These are phyloP conservation scores for Lepas anatifera DNA, from an alignment of 2,888 invertebrate genomes.

Conservation along the genomic window DNA sequence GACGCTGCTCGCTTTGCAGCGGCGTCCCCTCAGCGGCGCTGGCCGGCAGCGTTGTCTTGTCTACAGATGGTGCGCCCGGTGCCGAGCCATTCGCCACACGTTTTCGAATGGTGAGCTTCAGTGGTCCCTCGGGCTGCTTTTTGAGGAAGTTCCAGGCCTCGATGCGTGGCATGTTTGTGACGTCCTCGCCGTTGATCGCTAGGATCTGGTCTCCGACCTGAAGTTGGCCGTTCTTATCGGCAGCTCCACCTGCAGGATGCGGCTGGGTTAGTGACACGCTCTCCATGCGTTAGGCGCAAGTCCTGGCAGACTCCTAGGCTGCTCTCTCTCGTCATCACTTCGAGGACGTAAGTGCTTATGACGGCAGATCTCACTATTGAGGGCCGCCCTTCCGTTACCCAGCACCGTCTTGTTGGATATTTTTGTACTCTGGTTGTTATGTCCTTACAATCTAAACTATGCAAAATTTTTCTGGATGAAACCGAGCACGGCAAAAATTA, in stretches of 20 bases:
- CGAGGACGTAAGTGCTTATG: too few relatives aligned
- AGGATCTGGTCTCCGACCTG: slow-evolving; percentile 77
- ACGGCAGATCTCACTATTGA: too few relatives aligned
- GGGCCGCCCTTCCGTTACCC: too few relatives aligned
- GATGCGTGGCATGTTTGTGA: slow-evolving; percentile 74
- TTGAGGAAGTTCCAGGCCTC: slow-evolving; percentile 92
- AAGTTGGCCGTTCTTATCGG: slow-evolving; percentile 71
- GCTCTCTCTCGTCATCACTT: too few relatives aligned
- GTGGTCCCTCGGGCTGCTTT: slow-evolving; percentile 71
- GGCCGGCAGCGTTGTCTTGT: not conserved
- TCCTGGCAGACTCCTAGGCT: too few relatives aligned
- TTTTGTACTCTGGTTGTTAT: too few relatives aligned
- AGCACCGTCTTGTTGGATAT: too few relatives aligned
- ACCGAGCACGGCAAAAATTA: too few relatives aligned
- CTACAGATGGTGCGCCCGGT: not conserved
- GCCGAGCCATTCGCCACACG: slow-evolving; percentile 15
- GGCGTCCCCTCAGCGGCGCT: not conserved
- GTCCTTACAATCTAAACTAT: too few relatives aligned
- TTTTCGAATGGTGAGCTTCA: slow-evolving; percentile 46
- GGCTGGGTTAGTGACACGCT: too few relatives aligned
- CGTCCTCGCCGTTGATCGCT: slow-evolving; percentile 65
- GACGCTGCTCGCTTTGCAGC: not conserved
- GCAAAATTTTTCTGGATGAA: too few relatives aligned
- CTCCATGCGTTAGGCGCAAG: too few relatives aligned
- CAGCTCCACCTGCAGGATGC: slow-evolving; percentile 74